Evolutionary conservation across 2,888 invertebrate genomes (phyloP).

Genomic region (Caradrina kadenii): DNA sequence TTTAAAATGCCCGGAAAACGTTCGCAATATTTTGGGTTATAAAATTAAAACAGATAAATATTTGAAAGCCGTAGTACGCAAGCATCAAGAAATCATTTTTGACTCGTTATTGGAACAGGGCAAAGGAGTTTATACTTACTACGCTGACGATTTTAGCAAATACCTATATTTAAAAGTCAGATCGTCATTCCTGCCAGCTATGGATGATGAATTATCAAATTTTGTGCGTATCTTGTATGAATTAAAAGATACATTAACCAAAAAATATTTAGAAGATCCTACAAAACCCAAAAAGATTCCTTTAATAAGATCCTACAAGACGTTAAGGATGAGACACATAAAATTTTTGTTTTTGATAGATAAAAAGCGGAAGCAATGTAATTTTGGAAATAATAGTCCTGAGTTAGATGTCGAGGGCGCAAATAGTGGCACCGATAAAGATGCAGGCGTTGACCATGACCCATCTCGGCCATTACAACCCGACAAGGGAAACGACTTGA

Average conservation of each 20-base stretch:
- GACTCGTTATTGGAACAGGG: constrained; percentile 18
- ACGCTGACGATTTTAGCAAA: constrained; percentile 5
- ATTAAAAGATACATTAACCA: constrained; percentile 4
- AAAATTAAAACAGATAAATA: constrained; percentile 12
- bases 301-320: background rate
- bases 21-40: constrained; percentile 4
- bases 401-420: too few species aligned
- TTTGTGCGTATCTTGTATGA: constrained; percentile 2
- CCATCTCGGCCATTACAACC: too few species aligned
- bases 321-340: background rate
- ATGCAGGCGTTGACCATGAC: too few species aligned
- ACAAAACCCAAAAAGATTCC: too few species aligned
- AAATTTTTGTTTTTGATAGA: background rate
- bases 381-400: background rate
- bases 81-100: constrained; percentile 10
- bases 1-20: background rate
- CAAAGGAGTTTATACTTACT: background rate
- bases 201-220: background rate
- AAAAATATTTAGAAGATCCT: background rate
- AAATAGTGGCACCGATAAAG: too few species aligned
- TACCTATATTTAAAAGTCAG: constrained; percentile 16
- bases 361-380: background rate
- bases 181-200: background rate
- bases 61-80: background rate
- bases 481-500: too few species aligned